These are phyloP conservation scores for Tinea trinotella DNA, from an alignment of 2,888 invertebrate species.

Conservation along the genomic window DNA sequence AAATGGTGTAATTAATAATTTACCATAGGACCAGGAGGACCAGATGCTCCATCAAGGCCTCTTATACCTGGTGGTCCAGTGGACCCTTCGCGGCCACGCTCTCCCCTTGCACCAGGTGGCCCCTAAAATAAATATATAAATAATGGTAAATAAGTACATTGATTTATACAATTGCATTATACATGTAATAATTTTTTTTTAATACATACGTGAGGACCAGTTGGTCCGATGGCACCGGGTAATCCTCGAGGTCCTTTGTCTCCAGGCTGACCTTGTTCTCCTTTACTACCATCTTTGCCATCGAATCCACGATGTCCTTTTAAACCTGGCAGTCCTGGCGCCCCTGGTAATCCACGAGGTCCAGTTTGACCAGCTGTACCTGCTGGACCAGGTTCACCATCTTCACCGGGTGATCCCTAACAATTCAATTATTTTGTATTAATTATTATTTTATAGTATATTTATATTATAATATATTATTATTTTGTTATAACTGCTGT, in stretches of 20 bases:
- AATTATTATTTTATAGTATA: too few relatives aligned
- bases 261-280: conserved; percentile 82
- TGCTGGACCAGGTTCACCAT: conserved; percentile 82
- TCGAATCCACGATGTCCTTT: conserved; percentile 88
- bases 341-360: conserved; percentile 78
- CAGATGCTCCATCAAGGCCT: conserved; percentile 84
- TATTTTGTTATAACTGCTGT: too few relatives aligned
- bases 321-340: conserved; percentile 85
- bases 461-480: too few relatives aligned
- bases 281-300: conserved; percentile 86
- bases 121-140: conserved; percentile 72
- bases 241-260: conserved; percentile 82
- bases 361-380: conserved; percentile 82
- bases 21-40: conserved; percentile 83
- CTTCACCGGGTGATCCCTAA: conserved; percentile 84
- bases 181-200: too few relatives aligned
- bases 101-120: conserved; percentile 84
- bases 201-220: conserved; percentile 77
- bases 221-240: conserved; percentile 78
- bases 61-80: conserved; percentile 83
- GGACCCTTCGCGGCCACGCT: conserved; percentile 87
- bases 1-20: background rate
- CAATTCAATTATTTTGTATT: too few relatives aligned
- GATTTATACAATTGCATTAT: background rate
- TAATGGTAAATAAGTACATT: too few relatives aligned